phyloP scores from a whole-genome alignment of 2,888 invertebrate genomes.

The Dasypolia templi region DNA sequence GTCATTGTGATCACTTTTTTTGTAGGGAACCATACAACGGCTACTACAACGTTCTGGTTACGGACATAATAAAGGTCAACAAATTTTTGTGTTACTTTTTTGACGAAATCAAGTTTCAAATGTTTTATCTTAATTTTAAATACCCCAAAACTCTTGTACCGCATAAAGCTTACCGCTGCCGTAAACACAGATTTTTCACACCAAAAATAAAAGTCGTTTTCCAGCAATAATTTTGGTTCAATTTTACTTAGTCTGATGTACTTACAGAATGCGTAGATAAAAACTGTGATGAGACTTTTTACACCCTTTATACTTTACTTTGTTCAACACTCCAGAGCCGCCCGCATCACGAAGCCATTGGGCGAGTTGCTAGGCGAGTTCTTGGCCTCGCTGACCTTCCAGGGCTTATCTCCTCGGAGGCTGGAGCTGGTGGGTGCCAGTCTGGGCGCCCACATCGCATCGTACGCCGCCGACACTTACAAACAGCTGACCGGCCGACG shows the following conservation, averaged over 20 bases:
- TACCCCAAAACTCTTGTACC: background rate
- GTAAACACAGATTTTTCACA: background rate
- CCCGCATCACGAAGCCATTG: slow-evolving; percentile 82
- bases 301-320: background rate
- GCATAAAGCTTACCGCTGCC: background rate
- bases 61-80: no score
- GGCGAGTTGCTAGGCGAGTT: slow-evolving; percentile 81
- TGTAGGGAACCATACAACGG: background rate
- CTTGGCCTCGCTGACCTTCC: slow-evolving; percentile 77
- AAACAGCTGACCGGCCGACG: slow-evolving; percentile 76
- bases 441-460: slow-evolving; percentile 85
- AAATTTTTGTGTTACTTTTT: no score
- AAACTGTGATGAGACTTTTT: background rate
- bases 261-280: background rate
- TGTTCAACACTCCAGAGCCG: slow-evolving; percentile 75
- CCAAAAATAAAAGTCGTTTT: background rate
- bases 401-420: slow-evolving; percentile 77
- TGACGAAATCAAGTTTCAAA: no score
- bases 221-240: no score
- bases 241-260: no score
- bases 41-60: background rate
- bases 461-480: slow-evolving; percentile 78
- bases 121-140: background rate
- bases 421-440: slow-evolving; percentile 82
- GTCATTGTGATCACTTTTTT: background rate